phyloP scores from a whole-genome alignment of 2,113 vertebrate species.

The Philantomba maxwellii region DNA sequence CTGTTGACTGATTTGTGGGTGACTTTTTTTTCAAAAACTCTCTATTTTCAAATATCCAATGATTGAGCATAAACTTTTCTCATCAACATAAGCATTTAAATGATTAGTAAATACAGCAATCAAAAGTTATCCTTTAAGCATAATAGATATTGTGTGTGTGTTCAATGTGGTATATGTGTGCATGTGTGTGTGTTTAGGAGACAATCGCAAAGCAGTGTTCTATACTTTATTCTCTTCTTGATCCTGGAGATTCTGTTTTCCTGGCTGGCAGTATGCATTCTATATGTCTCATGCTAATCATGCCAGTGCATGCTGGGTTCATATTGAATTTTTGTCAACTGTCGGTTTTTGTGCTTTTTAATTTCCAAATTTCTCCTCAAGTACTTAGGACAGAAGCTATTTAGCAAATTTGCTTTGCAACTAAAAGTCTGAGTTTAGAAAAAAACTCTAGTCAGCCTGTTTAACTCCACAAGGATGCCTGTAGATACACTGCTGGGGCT shows the following conservation, averaged over 20 bases:
- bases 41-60: background rate
- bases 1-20: background rate
- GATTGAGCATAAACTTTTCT: background rate
- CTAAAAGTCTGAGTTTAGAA: background rate
- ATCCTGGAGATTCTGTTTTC: background rate
- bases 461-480: background rate
- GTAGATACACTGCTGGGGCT: background rate
- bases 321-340: background rate
- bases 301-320: background rate
- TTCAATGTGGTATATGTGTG: no score
- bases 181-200: background rate
- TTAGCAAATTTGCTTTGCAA: background rate
- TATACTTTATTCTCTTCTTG: background rate
- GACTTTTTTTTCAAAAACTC: background rate
- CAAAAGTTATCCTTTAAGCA: background rate
- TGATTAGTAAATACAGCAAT: background rate
- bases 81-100: background rate
- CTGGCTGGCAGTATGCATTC: fast-evolving
- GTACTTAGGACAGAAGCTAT: background rate
- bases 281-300: background rate
- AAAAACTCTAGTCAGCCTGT: background rate
- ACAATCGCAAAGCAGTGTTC: background rate
- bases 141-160: no score
- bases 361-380: background rate
- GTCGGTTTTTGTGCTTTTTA: background rate